Percentiles rank a stretch among this genome's conserved stretches.
Evolutionary conservation across 2,113 vertebrate species (phyloP).

Genomic region (Tupaia chinensis): DNA sequence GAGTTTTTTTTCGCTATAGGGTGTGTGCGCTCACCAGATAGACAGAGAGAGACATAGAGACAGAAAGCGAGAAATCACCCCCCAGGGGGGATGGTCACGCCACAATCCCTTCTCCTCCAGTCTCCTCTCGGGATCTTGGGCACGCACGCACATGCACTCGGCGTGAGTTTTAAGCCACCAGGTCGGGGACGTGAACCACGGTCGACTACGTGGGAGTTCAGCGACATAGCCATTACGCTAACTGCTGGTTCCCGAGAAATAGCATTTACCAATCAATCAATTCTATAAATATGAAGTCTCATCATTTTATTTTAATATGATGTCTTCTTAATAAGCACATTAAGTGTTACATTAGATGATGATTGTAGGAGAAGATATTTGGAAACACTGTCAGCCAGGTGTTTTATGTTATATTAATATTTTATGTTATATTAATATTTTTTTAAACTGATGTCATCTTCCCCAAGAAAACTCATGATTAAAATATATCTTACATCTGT

Average conservation of each 20-base stretch:
- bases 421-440: neutral
- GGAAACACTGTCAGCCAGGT: neutral
- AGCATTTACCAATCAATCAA: neutral
- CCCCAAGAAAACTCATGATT: neutral
- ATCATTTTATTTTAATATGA: constrained; percentile 1
- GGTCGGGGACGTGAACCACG: too few relatives aligned
- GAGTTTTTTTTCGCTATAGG: too few relatives aligned
- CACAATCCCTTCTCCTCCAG: too few relatives aligned
- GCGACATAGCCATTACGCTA: too few relatives aligned
- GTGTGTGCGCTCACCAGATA: too few relatives aligned
- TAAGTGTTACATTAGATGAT: neutral
- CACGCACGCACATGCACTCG: too few relatives aligned
- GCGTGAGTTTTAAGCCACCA: too few relatives aligned
- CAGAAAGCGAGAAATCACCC: too few relatives aligned
- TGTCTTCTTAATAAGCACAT: neutral
- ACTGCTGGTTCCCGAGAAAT: neutral
- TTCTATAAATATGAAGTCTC: neutral
- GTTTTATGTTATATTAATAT: neutral
- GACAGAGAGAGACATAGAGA: too few relatives aligned
- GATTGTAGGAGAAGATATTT: neutral
- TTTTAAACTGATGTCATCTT: neutral
- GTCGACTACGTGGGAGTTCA: too few relatives aligned
- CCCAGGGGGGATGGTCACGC: too few relatives aligned
- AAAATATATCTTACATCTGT: neutral
- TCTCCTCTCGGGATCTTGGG: too few relatives aligned